Evolutionary conservation across 2,888 invertebrate genomes (phyloP).

Genomic region (Chymomyza amoena): DNA sequence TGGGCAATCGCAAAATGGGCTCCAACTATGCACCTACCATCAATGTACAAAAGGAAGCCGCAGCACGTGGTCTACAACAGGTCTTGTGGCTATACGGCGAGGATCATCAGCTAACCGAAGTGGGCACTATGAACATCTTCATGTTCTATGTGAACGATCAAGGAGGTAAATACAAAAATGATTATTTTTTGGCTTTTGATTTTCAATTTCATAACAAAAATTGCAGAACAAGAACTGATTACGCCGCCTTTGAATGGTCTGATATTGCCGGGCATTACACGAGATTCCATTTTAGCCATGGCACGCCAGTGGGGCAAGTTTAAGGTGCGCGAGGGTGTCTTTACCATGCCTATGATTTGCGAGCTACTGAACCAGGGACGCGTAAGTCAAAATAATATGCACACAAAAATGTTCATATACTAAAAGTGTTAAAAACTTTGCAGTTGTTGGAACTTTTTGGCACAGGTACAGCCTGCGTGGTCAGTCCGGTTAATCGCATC

Average conservation of each 20-base stretch:
- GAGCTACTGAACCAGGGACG: conserved; percentile 87
- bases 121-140: conserved; percentile 99
- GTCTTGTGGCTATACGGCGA: conserved; percentile 97
- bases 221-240: conserved; percentile 90
- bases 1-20: conserved; percentile 96
- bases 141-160: conserved; percentile 91
- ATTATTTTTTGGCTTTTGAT: neutral
- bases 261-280: conserved; percentile 96
- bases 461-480: conserved; percentile 97
- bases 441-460: conserved; percentile 98
- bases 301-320: conserved; percentile 91
- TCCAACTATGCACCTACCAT: conserved; percentile 95
- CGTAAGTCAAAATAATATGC: conserved; percentile 81
- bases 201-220: neutral
- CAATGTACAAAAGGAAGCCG: conserved; percentile 88
- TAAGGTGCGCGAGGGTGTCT: conserved; percentile 87
- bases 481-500: conserved; percentile 94
- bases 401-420: neutral
- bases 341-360: conserved; percentile 91
- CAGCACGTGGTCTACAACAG: conserved; percentile 90
- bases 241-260: conserved; percentile 96
- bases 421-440: neutral
- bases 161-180: conserved; percentile 84
- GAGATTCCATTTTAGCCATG: conserved; percentile 91
- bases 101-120: conserved; percentile 96